Conservation (phyloP, 2,113 vertebrate species). For the Zosterops pallidus region DNA sequence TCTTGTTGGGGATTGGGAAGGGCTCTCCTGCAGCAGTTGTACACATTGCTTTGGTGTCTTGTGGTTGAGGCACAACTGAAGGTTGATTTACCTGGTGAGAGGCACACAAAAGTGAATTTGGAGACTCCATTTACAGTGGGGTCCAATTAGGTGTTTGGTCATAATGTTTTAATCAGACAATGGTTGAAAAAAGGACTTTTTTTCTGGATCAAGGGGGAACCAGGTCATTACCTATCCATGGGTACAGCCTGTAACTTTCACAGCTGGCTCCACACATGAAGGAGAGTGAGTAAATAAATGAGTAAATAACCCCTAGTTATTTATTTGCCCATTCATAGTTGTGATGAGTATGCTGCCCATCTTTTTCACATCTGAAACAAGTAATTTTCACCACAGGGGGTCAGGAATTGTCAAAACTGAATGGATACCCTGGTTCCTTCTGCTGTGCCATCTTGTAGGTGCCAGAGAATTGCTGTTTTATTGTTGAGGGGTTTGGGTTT, state of each 20-base stretch:
- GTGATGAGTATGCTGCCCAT: background rate
- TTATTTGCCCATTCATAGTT: background rate
- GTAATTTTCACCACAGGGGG: background rate
- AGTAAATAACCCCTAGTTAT: background rate
- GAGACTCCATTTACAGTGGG: background rate
- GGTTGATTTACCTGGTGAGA: background rate
- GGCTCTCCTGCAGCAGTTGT: background rate
- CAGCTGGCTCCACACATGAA: background rate
- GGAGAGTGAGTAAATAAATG: background rate
- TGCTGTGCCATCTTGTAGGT: background rate
- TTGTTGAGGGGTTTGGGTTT: background rate
- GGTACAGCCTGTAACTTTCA: background rate
- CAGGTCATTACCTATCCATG: background rate
- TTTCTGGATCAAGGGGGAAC: background rate
- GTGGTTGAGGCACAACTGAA: background rate
- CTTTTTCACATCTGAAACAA: background rate
- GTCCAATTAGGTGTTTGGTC: background rate
- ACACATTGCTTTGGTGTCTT: background rate
- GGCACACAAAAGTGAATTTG: background rate
- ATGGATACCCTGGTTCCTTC: background rate
- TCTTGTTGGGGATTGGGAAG: conserved; percentile 11
- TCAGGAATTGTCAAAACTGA: background rate
- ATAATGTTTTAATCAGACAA: background rate
- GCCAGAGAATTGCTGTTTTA: background rate
- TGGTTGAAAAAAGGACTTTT: background rate